Base-by-base conservation (phyloP, 37 sponge, comb jelly and placozoan genomes). In the Aphrocallistes beatrix region DNA sequence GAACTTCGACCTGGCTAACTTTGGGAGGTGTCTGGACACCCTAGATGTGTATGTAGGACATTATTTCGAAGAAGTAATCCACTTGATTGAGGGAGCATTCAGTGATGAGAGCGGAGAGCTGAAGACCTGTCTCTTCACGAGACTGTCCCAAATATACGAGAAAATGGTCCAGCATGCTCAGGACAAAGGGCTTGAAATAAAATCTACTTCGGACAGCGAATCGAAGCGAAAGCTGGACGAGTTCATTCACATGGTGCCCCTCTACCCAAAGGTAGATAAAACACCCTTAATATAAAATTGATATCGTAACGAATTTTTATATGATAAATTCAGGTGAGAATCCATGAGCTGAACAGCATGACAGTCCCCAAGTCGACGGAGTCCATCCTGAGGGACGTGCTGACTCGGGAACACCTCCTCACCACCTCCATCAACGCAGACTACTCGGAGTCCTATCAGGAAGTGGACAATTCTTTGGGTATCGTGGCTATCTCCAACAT, bases 341-440 rank as follows among this genome's bases (percentile, higher is more conserved):
- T 60, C 25, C 75, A 60, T 30, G 75, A 60, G 75, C 75, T 60
- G 75, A 60, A 60, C 34, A 60, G 75, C 75, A 60, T 60, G 75
- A 60, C 75, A 13, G n/a, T 60, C 10, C 75, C 75, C 6, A 60
- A 60, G 75, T 60, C 75, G 6, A 60, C n/a, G 3, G 75, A 60
- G 34, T 21, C 75, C 8, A 60, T 60, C 25, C 75, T 60, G 25
- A 3, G 75, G 34, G 75, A 60, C n/a, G n/a, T 60, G 6, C 75
- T 60, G 34, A 60, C 75, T 19, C 10, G 75, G n/a, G 75, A 60
- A 30, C 75, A 60, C 34, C 75, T 60, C 28, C 75, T 60, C 34
- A 60, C 75, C n/a, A 60, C 75, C 25, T 60, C 75, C 34, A 60
- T 30, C 34, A 60, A 60, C 34, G 75, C n/a, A 60, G 75, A 60